phyloP scores from a whole-genome alignment of 92 coral and sea anemone species.

The Zoanthus sociatus region DNA sequence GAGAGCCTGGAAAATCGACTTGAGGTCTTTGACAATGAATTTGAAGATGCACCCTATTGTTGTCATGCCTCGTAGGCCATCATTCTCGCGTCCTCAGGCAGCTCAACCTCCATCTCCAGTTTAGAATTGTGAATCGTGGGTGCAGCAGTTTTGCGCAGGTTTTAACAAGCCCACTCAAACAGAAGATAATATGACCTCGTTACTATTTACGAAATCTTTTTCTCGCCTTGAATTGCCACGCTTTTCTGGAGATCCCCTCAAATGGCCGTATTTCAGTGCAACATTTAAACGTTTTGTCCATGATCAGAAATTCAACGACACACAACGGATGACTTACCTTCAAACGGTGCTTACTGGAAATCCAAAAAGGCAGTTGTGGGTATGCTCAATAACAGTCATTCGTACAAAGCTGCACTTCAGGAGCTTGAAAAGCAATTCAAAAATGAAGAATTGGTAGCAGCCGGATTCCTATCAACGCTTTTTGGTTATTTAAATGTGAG shows the following conservation, averaged over 20 bases:
- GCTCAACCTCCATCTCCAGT: too few relatives aligned
- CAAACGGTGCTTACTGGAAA: slow-evolving; percentile 53
- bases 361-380: slow-evolving; percentile 64
- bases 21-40: too few relatives aligned
- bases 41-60: too few relatives aligned
- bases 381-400: slow-evolving; percentile 74
- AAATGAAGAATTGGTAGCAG: slow-evolving; percentile 36
- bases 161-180: not conserved
- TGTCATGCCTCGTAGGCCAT: too few relatives aligned
- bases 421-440: slow-evolving; percentile 62
- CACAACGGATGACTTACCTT: slow-evolving; percentile 64
- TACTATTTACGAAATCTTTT: not conserved
- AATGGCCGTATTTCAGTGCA: slow-evolving; percentile 63
- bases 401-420: slow-evolving; percentile 60
- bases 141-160: not conserved
- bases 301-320: slow-evolving; percentile 70
- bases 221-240: slow-evolving; percentile 44
- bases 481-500: slow-evolving; percentile 46
- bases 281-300: slow-evolving; percentile 56
- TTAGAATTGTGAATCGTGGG: too few relatives aligned
- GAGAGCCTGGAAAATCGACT: too few relatives aligned
- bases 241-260: slow-evolving; percentile 61
- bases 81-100: too few relatives aligned
- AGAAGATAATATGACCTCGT: not conserved
- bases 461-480: slow-evolving; percentile 48